Evolutionary conservation across 2,113 vertebrate genomes (phyloP).

Genomic region (Eleginops maclovinus): DNA sequence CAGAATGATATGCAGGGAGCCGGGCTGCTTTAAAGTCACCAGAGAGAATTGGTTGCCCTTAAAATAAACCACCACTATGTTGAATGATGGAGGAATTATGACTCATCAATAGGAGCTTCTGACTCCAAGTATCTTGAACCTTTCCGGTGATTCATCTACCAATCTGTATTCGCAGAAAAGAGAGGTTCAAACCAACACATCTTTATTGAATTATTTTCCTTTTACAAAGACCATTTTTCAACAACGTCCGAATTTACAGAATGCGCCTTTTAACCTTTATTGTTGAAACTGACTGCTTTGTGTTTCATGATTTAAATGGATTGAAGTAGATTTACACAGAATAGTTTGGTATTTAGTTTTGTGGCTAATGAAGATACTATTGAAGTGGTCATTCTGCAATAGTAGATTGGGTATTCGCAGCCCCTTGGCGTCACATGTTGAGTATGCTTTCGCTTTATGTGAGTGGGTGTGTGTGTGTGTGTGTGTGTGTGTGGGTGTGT

Average conservation of each 20-base stretch:
- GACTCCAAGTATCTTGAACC: neutral
- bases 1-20: conserved; percentile 41
- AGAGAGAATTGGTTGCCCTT: conserved; percentile 29
- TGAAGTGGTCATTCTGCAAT: neutral
- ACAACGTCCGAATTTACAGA: neutral
- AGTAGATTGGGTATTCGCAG: neutral
- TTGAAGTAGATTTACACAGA: conserved; percentile 2
- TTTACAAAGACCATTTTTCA: neutral
- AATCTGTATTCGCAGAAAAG: neutral
- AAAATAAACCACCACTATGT: conserved; percentile 43
- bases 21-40: conserved; percentile 29
- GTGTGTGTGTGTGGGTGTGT: too few species aligned
- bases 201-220: neutral
- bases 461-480: neutral
- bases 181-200: neutral
- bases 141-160: conserved; percentile 10
- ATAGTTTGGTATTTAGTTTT: neutral
- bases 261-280: neutral
- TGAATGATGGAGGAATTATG: conserved; percentile 35
- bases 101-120: conserved; percentile 21
- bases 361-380: neutral
- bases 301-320: neutral
- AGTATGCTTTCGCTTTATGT: neutral
- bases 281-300: neutral
- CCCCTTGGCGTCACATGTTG: conserved; percentile 2